Evolutionary conservation across 2,113 vertebrate species (phyloP).

Genomic region (Ameiurus melas): DNA sequence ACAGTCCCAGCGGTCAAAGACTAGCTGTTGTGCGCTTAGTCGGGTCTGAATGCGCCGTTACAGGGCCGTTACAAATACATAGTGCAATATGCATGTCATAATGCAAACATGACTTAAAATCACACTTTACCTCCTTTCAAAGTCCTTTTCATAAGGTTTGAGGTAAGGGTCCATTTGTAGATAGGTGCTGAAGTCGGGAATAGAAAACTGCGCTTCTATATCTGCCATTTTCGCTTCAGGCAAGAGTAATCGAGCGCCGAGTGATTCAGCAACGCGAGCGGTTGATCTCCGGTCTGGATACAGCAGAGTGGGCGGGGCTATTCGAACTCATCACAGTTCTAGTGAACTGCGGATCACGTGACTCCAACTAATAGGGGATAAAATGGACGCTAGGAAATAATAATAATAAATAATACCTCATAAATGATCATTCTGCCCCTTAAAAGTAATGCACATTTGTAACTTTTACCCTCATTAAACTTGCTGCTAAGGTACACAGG

Average conservation of each 20-base stretch:
- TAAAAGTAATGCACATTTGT: background rate
- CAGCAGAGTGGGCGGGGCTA: background rate
- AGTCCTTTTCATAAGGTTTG: constrained; percentile 72
- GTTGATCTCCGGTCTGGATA: background rate
- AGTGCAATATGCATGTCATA: too few species aligned
- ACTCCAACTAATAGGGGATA: background rate
- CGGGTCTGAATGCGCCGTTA: background rate
- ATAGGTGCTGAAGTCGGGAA: constrained; percentile 67
- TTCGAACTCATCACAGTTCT: background rate
- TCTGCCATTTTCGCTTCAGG: constrained; percentile 72
- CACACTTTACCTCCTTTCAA: constrained; percentile 73
- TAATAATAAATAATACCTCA: background rate
- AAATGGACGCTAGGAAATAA: background rate
- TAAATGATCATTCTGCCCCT: background rate
- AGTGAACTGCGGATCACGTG: background rate
- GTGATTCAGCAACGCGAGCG: background rate
- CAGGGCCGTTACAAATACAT: background rate
- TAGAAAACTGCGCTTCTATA: constrained; percentile 62
- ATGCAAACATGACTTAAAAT: constrained; percentile 29
- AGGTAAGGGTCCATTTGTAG: constrained; percentile 74
- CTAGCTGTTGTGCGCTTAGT: background rate
- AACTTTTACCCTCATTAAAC: background rate
- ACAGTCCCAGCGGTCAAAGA: background rate
- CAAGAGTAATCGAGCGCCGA: constrained; percentile 68
- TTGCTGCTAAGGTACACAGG: background rate